Evolutionary conservation across 2,797 vertebrate species (phyloP).

Genomic region (Enteromius trimaculatus): DNA sequence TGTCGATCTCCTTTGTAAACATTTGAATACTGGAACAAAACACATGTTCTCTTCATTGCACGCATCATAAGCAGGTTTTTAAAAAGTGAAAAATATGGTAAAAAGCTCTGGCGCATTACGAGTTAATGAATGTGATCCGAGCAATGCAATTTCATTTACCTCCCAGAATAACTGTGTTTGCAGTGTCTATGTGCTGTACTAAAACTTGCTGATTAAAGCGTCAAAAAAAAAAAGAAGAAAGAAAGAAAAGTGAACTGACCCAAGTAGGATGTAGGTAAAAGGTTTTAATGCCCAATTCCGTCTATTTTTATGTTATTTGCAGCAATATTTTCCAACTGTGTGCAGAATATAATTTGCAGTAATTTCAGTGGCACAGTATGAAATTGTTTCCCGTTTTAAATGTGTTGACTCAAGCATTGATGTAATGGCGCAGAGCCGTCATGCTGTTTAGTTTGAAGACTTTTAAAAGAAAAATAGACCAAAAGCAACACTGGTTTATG

Average conservation of each 20-base stretch:
- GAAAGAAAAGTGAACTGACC: not conserved
- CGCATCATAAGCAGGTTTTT: not conserved
- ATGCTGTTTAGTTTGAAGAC: constrained; percentile 55
- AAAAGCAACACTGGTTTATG: not conserved
- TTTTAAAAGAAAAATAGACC: constrained; percentile 4
- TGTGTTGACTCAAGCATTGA: constrained; percentile 53
- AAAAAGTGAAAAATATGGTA: not conserved
- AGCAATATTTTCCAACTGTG: constrained; percentile 10
- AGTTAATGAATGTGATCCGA: not conserved
- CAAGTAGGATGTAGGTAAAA: not conserved
- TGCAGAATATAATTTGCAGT: constrained; percentile 14
- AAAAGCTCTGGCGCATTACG: not conserved
- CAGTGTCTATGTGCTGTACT: not conserved
- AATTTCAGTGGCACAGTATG: constrained; percentile 46
- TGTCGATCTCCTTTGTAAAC: not conserved
- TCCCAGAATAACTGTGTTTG: not conserved
- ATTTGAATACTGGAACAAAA: not conserved
- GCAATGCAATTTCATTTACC: not conserved
- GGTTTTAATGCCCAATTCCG: not conserved
- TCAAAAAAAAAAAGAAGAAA: not conserved
- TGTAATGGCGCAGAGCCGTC: constrained; percentile 65
- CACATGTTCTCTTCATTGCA: not conserved
- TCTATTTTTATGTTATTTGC: not conserved
- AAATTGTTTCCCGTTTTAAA: constrained; percentile 60
- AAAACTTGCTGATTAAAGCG: not conserved